Evolutionary conservation across 2,113 vertebrate species (phyloP).

Genomic region (Pithys albifrons): DNA sequence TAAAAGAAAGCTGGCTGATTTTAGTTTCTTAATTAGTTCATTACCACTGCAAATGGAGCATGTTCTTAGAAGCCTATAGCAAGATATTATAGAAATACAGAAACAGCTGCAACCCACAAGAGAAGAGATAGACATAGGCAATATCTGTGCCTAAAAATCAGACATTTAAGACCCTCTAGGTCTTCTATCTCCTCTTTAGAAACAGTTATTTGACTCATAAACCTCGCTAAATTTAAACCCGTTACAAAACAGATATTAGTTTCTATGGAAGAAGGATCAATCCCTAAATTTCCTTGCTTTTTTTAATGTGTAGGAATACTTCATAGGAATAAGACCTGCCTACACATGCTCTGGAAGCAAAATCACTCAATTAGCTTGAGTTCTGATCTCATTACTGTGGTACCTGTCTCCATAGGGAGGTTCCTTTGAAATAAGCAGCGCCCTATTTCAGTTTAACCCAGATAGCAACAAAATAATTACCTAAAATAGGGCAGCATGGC

Average conservation of each 20-base stretch:
- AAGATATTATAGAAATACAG: neutral
- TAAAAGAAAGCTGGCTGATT: constrained; percentile 25
- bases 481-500: neutral
- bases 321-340: neutral
- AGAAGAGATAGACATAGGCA: neutral
- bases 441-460: constrained; percentile 43
- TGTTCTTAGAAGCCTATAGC: neutral
- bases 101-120: neutral
- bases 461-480: constrained; percentile 35
- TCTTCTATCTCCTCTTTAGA: neutral
- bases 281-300: neutral
- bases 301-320: neutral
- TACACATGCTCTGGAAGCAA: neutral
- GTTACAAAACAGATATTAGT: neutral
- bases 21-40: constrained; percentile 45
- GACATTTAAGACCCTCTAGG: neutral
- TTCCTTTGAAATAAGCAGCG: neutral
- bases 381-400: neutral
- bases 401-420: neutral
- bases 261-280: neutral
- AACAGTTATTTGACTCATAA: neutral
- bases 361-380: neutral
- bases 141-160: neutral
- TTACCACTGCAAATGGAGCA: constrained; percentile 33
- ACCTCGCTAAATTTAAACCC: neutral